Conservation (phyloP, 2,113 vertebrate species). For the Meles meles region DNA sequence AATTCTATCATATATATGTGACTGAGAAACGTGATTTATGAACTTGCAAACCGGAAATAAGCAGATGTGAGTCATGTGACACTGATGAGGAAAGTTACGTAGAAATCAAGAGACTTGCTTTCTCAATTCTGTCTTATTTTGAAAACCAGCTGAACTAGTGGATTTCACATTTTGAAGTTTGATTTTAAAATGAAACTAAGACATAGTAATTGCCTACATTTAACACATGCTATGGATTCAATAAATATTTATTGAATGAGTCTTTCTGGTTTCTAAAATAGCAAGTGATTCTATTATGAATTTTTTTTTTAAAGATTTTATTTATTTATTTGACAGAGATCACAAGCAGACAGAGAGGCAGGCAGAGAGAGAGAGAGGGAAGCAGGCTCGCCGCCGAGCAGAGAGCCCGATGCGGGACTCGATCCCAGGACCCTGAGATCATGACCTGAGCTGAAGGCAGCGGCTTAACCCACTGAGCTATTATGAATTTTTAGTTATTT, state of each 20-base stretch:
- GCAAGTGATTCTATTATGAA: background rate
- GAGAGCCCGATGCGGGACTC: too few relatives aligned
- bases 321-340: too few relatives aligned
- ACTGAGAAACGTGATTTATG: background rate
- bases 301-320: too few relatives aligned
- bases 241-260: background rate
- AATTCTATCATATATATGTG: background rate
- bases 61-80: background rate
- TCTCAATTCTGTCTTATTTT: slow-evolving; percentile 7
- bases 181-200: background rate
- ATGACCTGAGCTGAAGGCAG: too few relatives aligned
- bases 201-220: background rate
- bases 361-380: too few relatives aligned
- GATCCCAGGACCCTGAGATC: too few relatives aligned
- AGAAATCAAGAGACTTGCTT: background rate
- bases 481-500: background rate
- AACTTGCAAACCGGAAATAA: background rate
- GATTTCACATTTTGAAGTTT: background rate
- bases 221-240: background rate
- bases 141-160: background rate
- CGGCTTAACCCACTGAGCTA: too few relatives aligned
- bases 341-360: too few relatives aligned
- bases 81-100: background rate
- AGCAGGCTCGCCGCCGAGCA: too few relatives aligned
- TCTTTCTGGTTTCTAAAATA: background rate